Percentiles rank a stretch among this genome's conserved stretches.
Evolutionary conservation across 2,888 invertebrate species (phyloP).

Genomic region (Ganaspis brasiliensis): DNA sequence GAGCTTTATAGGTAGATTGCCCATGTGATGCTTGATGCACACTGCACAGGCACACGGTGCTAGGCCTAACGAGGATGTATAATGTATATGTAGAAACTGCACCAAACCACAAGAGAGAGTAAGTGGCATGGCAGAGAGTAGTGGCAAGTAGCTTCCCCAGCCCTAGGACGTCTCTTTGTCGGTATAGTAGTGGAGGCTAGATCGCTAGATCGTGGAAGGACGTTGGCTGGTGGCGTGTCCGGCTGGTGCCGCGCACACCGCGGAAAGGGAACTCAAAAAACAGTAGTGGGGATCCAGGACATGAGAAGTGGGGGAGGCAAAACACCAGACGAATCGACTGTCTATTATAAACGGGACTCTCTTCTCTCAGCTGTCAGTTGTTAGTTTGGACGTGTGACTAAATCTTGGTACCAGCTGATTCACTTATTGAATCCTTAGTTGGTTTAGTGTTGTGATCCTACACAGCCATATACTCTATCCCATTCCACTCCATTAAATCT

Average conservation of each 20-base stretch:
- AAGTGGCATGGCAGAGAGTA: no score
- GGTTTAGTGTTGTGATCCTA: background rate
- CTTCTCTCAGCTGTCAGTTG: constrained; percentile 75
- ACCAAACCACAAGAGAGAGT: no score
- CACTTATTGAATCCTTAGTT: background rate
- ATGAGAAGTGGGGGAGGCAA: constrained; percentile 42
- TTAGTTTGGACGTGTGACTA: constrained; percentile 71
- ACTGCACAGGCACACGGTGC: no score
- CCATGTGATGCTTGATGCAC: no score
- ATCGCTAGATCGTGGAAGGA: constrained; percentile 17
- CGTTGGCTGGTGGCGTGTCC: constrained; percentile 39
- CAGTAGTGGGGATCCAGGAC: constrained; percentile 49
- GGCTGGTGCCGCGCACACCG: constrained; percentile 55
- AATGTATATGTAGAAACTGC: no score
- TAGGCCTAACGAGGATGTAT: no score
- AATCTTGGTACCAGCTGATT: constrained; percentile 40
- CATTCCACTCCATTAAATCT: background rate
- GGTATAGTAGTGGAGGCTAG: constrained; percentile 3
- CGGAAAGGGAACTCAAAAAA: constrained; percentile 44
- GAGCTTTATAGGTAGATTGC: no score
- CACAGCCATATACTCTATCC: no score
- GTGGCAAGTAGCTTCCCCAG: no score
- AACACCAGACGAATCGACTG: constrained; percentile 57
- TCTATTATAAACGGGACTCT: constrained; percentile 76
- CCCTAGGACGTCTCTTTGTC: background rate